These are phyloP conservation scores for Trichonephila clavata DNA, from an alignment of 1,140 invertebrate species.

Conservation along the genomic window DNA sequence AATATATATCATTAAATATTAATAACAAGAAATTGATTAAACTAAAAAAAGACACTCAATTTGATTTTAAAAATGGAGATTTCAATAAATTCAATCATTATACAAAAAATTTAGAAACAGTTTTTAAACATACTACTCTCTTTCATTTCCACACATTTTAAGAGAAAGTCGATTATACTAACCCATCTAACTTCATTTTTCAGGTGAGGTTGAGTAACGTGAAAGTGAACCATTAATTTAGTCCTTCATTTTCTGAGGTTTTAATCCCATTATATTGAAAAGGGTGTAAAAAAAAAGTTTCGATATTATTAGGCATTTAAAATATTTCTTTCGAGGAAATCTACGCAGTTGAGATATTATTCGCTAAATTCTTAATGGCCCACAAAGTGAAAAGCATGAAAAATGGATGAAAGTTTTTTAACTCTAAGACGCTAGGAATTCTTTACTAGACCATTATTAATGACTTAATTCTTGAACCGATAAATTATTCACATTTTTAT, in stretches of 20 bases:
- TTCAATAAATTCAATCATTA: too few relatives aligned
- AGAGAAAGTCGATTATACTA: neutral
- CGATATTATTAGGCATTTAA: conserved; percentile 10
- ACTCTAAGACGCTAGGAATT: conserved; percentile 35
- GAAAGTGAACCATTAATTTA: conserved; percentile 36
- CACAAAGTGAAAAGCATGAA: conserved; percentile 31
- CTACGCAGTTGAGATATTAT: conserved; percentile 21
- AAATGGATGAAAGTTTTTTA: conserved; percentile 29
- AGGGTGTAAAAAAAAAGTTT: conserved; percentile 5
- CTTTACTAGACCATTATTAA: conserved; percentile 26
- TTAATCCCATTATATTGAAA: conserved; percentile 37
- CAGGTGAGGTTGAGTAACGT: neutral
- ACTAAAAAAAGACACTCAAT: too few relatives aligned
- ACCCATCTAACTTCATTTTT: neutral
- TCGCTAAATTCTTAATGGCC: conserved; percentile 46
- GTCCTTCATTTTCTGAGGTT: neutral
- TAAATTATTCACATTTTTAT: conserved; percentile 14
- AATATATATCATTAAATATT: too few relatives aligned
- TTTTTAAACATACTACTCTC: neutral
- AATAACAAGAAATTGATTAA: too few relatives aligned
- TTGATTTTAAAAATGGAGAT: too few relatives aligned
- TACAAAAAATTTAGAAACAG: too few relatives aligned
- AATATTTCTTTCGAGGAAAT: conserved; percentile 38
- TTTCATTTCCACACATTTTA: neutral
- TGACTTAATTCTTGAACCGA: conserved; percentile 23